Conservation (phyloP, 2,113 vertebrate genomes). For the Poecile atricapillus region DNA sequence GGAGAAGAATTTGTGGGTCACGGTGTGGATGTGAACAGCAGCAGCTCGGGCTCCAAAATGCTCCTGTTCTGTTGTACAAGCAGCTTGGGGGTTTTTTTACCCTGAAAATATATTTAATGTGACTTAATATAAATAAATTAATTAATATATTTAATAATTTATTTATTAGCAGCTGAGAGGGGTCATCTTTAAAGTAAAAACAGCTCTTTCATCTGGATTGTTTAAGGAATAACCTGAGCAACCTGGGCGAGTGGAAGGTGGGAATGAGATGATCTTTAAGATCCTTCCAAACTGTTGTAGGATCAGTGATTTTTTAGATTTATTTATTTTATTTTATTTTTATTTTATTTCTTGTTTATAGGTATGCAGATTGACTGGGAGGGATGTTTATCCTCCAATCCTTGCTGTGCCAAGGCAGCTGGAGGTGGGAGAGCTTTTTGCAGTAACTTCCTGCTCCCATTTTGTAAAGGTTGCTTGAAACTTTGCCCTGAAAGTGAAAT, state of each 20-base stretch:
- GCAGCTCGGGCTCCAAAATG: neutral
- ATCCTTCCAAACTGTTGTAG: neutral
- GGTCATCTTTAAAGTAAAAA: neutral
- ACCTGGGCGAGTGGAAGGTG: neutral
- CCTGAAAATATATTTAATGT: neutral
- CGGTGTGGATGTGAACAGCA: fast-evolving
- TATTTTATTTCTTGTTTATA: neutral
- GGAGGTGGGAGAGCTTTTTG: neutral
- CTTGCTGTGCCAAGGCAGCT: neutral
- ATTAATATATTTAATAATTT: neutral
- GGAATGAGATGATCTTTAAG: neutral
- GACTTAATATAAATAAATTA: too few species aligned
- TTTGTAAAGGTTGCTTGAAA: neutral
- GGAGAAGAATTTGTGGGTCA: neutral
- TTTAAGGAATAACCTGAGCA: neutral
- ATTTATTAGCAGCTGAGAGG: neutral
- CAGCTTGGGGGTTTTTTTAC: neutral
- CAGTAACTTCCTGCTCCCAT: neutral
- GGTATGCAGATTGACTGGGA: neutral
- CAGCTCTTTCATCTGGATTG: neutral
- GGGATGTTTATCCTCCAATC: neutral
- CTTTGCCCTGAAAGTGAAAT: neutral
- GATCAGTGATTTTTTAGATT: neutral
- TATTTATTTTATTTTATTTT: neutral
- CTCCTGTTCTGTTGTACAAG: neutral